Conservation (phyloP, 2,797 vertebrate genomes). For the Tolypeutes matacus region DNA sequence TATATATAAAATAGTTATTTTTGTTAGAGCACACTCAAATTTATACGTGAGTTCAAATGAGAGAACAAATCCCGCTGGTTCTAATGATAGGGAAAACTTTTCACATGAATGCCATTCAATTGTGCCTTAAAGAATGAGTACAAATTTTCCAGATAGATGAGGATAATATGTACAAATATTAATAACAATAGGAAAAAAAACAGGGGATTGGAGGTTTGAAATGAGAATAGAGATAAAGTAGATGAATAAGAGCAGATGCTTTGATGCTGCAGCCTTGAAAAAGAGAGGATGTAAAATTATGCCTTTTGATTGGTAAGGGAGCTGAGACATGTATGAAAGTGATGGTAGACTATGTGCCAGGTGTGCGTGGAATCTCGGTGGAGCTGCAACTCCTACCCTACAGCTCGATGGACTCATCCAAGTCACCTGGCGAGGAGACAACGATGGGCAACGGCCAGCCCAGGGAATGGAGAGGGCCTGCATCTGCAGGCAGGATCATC, state of each 20-base stretch:
- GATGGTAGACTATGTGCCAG: too few relatives aligned
- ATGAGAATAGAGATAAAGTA: background rate
- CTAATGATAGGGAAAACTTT: slow-evolving; percentile 5
- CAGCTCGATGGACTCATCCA: too few relatives aligned
- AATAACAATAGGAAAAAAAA: background rate
- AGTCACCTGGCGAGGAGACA: too few relatives aligned
- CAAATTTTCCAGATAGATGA: background rate
- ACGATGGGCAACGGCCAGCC: too few relatives aligned
- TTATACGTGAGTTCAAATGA: background rate
- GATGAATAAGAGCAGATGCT: background rate
- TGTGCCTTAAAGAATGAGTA: slow-evolving; percentile 1
- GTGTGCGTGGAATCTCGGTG: too few relatives aligned
- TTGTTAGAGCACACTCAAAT: slow-evolving; percentile 7
- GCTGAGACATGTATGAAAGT: background rate
- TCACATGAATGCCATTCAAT: background rate
- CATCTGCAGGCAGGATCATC: too few relatives aligned
- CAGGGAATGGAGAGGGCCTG: too few relatives aligned
- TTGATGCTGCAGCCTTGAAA: background rate
- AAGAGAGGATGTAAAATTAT: background rate
- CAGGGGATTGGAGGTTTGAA: background rate
- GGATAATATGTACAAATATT: background rate
- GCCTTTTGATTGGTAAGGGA: background rate
- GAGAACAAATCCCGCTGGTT: background rate
- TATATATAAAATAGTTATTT: background rate
- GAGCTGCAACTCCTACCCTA: too few relatives aligned